These are phyloP conservation scores for Macrocentrus cingulum DNA, from an alignment of 1,140 invertebrate species.

Conservation along the genomic window DNA sequence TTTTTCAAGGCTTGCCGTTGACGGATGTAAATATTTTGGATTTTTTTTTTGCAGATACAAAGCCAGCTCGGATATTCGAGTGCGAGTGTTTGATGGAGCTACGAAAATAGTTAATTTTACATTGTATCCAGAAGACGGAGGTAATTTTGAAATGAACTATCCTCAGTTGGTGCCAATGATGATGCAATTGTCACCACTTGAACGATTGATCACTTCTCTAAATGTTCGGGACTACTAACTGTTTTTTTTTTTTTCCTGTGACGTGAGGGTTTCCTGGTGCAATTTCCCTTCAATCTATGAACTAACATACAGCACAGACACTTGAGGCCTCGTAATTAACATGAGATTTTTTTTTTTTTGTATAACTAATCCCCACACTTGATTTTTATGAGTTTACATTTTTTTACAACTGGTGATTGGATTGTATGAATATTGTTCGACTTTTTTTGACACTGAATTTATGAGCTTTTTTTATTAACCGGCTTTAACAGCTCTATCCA, in stretches of 20 bases:
- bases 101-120: conserved; percentile 58
- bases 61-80: conserved; percentile 45
- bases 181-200: conserved; percentile 36
- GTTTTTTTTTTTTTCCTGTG: background rate
- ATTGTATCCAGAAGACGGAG: conserved; percentile 48
- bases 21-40: conserved; percentile 15
- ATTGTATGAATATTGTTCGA: no score
- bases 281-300: background rate
- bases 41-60: conserved; percentile 48
- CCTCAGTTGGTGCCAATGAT: conserved; percentile 42
- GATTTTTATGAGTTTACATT: no score
- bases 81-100: conserved; percentile 49
- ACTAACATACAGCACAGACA: background rate
- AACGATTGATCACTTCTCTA: conserved; percentile 26
- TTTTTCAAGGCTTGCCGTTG: conserved; percentile 4
- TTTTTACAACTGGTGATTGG: no score
- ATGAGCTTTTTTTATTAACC: no score
- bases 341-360: conserved; percentile 30
- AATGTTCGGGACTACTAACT: conserved; percentile 27
- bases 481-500: no score
- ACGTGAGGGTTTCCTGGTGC: background rate
- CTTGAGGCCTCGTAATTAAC: background rate
- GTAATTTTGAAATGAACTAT: conserved; percentile 50
- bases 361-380: background rate
- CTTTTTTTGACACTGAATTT: no score